Conservation (phyloP, 64 coral and sea anemone genomes). For the Platygyra sinensis region DNA sequence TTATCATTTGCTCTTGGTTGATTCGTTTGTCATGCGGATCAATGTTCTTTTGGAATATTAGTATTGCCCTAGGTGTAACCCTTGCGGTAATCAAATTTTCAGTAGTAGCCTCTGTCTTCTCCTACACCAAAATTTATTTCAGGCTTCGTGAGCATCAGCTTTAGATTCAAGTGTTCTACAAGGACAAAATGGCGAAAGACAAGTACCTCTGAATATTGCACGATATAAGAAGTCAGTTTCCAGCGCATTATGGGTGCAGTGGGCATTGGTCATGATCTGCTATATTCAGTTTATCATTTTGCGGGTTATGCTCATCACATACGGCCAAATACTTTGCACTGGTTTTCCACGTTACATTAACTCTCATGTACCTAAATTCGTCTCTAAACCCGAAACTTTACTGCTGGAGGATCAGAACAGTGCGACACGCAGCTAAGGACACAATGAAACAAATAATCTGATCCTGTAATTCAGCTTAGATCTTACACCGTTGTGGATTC, state of each 20-base stretch:
- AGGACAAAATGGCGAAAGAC: too few species aligned
- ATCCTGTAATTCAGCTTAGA: background rate
- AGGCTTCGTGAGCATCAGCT: background rate
- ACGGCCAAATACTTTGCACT: background rate
- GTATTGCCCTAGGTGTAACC: background rate
- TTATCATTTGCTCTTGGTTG: background rate
- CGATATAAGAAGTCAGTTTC: conserved; percentile 6
- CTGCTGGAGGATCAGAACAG: background rate
- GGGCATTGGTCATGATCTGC: background rate
- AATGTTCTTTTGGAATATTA: too few species aligned
- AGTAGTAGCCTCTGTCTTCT: background rate
- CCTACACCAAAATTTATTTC: background rate
- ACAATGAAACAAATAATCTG: background rate
- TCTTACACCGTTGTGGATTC: too few species aligned
- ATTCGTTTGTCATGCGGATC: background rate
- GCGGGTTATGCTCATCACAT: background rate
- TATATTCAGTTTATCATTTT: background rate
- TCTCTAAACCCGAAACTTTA: conserved; percentile 4
- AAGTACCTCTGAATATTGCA: background rate
- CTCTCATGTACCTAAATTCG: background rate
- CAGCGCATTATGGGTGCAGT: conserved; percentile 1
- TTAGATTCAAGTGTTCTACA: background rate
- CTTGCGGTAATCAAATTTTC: background rate
- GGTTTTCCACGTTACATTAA: background rate
- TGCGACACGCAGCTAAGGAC: background rate